Evolutionary conservation across 2,888 invertebrate genomes (phyloP), one percentile per base, ranked within the genome.

Genomic region (Ditula angustiorana): DNA sequence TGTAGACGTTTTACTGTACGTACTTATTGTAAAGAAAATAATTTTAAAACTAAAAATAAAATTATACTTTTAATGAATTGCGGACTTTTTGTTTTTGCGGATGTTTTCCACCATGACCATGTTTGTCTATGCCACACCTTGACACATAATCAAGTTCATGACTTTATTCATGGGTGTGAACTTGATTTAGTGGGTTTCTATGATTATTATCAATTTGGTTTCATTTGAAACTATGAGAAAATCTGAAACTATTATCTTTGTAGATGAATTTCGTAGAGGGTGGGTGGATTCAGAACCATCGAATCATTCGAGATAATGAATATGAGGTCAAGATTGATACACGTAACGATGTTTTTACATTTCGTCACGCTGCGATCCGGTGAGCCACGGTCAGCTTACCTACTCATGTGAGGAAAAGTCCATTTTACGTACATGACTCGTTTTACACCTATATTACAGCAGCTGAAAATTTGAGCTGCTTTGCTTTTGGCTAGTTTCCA

Each of bases 271-370:
- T 19, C 41, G 8, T 16, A 19, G 8, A 10, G 16, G 4, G 8
- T 19, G 19, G 41, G 41, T 41, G 10, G 49, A 16, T 16, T 2
- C 11, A 50, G 28, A 50, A 30, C 3, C 13, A 21, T 47, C 35
- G 47, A 19, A 53, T 46, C 13, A 23, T 47, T 37, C 23, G 26
- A 59, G 64, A 64, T 64, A 64, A n/a, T n/a, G n/a, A 53, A 19
- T 52, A 41, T 50, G 53, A 66, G 68, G 66, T 67, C 66, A 62
- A 52, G 50, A 64, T 62, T 44, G 41, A 55, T 58, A 52, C 33
- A 65, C 62, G 71, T 72, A 71, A 72, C 66, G 47, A 62, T 69
- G 68, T 70, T 67, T 67, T 69, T 52, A 67, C 28, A 69, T 72
- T 71, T 72, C 72, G 68, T 72, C 69, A 72, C 68, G 67, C 47